Conservation (phyloP, 2,113 vertebrate species). For the Larimichthys crocea region DNA sequence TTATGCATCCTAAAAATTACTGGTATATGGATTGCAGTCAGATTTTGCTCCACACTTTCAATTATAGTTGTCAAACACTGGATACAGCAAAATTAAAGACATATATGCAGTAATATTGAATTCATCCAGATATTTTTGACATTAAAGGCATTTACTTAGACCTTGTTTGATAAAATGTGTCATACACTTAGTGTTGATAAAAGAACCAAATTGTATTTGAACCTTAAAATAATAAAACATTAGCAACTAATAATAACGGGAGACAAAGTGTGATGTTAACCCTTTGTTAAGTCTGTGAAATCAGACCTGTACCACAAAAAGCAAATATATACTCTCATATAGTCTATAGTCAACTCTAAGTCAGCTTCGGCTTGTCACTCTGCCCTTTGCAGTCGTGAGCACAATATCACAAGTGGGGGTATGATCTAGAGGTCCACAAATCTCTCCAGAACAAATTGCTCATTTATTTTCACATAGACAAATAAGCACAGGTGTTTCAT, state of each 20-base stretch:
- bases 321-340: neutral
- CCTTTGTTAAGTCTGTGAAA: neutral
- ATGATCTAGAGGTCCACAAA: neutral
- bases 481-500: neutral
- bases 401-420: neutral
- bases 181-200: neutral
- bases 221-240: neutral
- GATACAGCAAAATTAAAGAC: neutral
- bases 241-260: neutral
- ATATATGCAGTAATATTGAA: neutral
- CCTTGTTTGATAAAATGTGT: neutral
- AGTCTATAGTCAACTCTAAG: neutral
- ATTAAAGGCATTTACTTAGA: neutral
- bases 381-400: neutral
- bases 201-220: neutral
- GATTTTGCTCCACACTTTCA: conserved; percentile 33
- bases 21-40: neutral
- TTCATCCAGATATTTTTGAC: neutral
- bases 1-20: conserved; percentile 5
- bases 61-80: conserved; percentile 9
- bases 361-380: neutral
- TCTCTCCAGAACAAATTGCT: neutral
- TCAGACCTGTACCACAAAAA: neutral
- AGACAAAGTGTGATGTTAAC: neutral
- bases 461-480: neutral